Evolutionary conservation across 2,797 vertebrate species (phyloP), one percentile per base, ranked within the genome.

Genomic region (Ambastaia sidthimunki): DNA sequence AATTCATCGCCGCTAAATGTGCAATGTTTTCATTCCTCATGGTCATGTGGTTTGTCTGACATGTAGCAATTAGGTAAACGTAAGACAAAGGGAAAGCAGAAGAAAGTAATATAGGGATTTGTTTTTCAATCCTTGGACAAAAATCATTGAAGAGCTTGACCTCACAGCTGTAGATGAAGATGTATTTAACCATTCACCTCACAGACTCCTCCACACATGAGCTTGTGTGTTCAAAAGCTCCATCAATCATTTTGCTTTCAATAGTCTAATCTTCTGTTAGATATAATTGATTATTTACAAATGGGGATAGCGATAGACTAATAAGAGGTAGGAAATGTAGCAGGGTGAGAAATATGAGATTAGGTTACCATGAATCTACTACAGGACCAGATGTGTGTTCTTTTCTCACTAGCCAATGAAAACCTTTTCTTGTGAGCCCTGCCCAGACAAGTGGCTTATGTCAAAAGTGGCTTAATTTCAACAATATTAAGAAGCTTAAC

Each of bases 101-200:
- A 23, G 71, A 73, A n/a, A 69, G 50, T 59, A 62, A 62, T n/a
- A 66, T 28, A 62, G n/a, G 5, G 28, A 28, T 65, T 76, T 50
- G 12, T 57, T 75, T 81, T 68, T 71, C 60, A 80, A 60, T 34
- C 25, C 28, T 63, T 52, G 65, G 47, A 78, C n/a, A 37, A 11
- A 44, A 48, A 71, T 82, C 59, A 71, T 44, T 83, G 66, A 78
- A 54, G 67, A 71, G 71, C 73, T 79, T 82, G 76, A 71, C 79
- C 80, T 86, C 68, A 48, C 55, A 60, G 60, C 74, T 67, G n/a
- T n/a, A n/a, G n/a, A n/a, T n/a, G n/a, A 84, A 70, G 74, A 76
- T 65, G 78, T 77, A 34, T 71, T 86, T 86, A 83, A 86, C 79
- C 78, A 76, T 83, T 81, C 28, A 76, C 80, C 60, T 74, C 55